phyloP scores from a whole-genome alignment of 1,140 invertebrate species.

The Uloborus diversus region DNA sequence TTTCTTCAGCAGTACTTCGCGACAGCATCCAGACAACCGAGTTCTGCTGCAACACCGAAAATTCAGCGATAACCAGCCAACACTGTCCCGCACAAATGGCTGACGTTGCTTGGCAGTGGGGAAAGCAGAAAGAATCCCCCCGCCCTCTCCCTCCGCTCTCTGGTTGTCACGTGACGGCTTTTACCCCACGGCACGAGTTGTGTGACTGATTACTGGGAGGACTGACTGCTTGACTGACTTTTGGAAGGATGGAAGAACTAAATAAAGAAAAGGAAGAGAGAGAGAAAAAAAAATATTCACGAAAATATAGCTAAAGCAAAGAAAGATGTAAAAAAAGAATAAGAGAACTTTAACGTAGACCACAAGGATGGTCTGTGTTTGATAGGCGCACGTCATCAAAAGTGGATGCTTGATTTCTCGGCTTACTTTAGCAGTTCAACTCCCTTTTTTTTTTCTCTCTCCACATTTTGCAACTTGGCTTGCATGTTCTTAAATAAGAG shows the following conservation, averaged over 20 bases:
- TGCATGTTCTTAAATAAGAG: too few species aligned
- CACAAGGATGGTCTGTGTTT: conserved; percentile 42
- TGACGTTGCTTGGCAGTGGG: conserved; percentile 2
- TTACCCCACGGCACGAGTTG: conserved; percentile 52
- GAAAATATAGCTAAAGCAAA: background rate
- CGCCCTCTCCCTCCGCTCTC: conserved; percentile 3
- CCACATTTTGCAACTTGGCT: background rate
- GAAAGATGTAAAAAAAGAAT: conserved; percentile 18
- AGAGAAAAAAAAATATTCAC: background rate
- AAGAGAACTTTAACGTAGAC: conserved; percentile 13
- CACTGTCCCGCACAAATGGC: background rate
- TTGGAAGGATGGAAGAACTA: conserved; percentile 31
- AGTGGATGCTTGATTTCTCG: conserved; percentile 28
- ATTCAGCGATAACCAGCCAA: conserved; percentile 29
- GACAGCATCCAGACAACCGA: too few species aligned
- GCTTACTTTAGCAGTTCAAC: background rate
- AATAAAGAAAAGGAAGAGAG: conserved; percentile 19
- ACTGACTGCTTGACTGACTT: conserved; percentile 50
- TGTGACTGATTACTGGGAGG: conserved; percentile 53
- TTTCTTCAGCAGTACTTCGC: too few species aligned
- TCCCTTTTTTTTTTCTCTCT: background rate
- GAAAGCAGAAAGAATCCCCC: conserved; percentile 2
- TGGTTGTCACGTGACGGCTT: conserved; percentile 46
- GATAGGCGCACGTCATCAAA: conserved; percentile 43
- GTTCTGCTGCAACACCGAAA: too few species aligned